Base-by-base conservation (phyloP, 2,888 invertebrate species). In the Byasa hedistus region DNA sequence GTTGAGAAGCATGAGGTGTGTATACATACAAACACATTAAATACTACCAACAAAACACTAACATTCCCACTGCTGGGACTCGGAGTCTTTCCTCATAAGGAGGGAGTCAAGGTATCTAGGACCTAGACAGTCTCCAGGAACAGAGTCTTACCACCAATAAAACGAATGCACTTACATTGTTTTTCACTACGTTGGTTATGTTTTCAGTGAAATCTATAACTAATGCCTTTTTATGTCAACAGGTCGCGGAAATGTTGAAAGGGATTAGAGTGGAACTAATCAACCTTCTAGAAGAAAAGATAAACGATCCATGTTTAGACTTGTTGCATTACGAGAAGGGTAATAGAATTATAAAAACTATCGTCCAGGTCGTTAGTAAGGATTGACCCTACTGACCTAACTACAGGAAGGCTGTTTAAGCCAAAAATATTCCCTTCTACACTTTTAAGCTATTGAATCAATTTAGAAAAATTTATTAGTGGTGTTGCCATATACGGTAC, bases 191-290 rank as follows among this genome's bases (percentile, higher is more conserved):
- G 10, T 7, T 8, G n/a, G n/a, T n/a, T n/a, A n/a, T n/a, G n/a
- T n/a, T n/a, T n/a, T n/a, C n/a, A n/a, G n/a, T n/a, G n/a, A n/a
- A n/a, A n/a, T n/a, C 15, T 39, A 39, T 39, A 39, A 2, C 15
- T 39, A 39, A 39, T 39, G 12, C n/a, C 12, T 8, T 54, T 22
- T 54, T 22, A 39, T 68, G 60, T 80, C 81, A 80, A 10, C 82
- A 95, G 95, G 93, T 96, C n/a, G 96, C 96, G 0, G 96, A 96
- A 92, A 94, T 96, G 93, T 88, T 96, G 61, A 95, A 96, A 86
- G 94, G 95, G 62, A 94, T 97, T 75, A 91, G 97, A 71, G 88
- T 92, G 12, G 97, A 97, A 79, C 84, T 98, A 36, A 93, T 95
- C 67, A 94, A 94, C 76, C 88, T 98, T 69, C 85, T 98, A 68